Percentiles rank a stretch among this genome's conserved stretches.
phyloP scores from a whole-genome alignment of 2,113 vertebrate species.

The Azemiops feae region DNA sequence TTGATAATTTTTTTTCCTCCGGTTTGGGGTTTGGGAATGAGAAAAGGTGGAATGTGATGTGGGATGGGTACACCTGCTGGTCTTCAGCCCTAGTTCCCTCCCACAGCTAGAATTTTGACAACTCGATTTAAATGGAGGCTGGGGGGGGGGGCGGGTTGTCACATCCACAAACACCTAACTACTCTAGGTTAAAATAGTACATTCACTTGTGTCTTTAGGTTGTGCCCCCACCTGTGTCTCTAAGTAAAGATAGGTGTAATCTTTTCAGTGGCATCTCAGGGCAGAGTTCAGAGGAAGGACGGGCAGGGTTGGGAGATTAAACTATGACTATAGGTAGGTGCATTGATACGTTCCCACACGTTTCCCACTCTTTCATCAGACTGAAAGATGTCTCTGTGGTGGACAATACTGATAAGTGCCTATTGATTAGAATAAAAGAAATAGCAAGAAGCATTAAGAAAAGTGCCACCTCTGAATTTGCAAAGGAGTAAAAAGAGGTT shows the following conservation, averaged over 20 bases:
- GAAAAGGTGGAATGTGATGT: neutral
- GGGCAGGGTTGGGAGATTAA: constrained; percentile 8
- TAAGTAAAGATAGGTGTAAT: neutral
- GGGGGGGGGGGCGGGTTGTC: constrained; percentile 27
- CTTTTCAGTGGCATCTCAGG: neutral
- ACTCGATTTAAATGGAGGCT: constrained; percentile 30
- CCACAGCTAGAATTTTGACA: constrained; percentile 34
- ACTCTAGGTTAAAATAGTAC: constrained; percentile 26
- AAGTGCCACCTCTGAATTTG: constrained; percentile 35
- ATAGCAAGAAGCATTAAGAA: constrained; percentile 11
- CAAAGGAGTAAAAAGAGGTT: constrained; percentile 33
- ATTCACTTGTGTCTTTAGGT: constrained; percentile 15
- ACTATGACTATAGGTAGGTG: constrained; percentile 5
- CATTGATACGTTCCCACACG: neutral
- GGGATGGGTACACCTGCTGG: neutral
- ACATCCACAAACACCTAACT: neutral
- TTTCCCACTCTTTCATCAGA: constrained; percentile 11
- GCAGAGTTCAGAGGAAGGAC: neutral
- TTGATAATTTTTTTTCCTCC: neutral
- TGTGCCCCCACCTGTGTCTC: neutral
- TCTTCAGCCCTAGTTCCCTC: neutral
- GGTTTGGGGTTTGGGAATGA: neutral
- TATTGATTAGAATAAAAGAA: neutral
- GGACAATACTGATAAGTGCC: neutral
- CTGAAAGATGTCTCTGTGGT: constrained; percentile 22